Evolutionary conservation across 2,888 invertebrate species (phyloP).

Genomic region (Dasysyrphus tricinctus): DNA sequence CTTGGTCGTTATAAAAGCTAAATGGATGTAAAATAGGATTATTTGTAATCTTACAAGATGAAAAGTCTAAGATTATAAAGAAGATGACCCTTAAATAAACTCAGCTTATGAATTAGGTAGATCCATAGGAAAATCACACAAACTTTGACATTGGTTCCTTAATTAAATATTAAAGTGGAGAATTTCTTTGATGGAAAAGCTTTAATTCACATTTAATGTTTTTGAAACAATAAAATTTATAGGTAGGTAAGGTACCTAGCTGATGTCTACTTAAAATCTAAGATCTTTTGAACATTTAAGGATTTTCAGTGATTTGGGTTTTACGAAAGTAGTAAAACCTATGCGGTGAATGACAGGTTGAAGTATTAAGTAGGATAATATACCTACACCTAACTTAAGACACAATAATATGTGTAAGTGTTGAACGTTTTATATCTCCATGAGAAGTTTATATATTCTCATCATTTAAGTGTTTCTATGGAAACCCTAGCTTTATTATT

Average conservation of each 20-base stretch:
- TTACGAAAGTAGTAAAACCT: not conserved
- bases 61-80: constrained; percentile 37
- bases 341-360: constrained; percentile 7
- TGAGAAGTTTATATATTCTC: constrained; percentile 12
- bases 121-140: constrained; percentile 7
- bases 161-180: constrained; percentile 5
- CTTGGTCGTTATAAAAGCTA: constrained; percentile 32
- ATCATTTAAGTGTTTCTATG: constrained; percentile 6
- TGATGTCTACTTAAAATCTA: not conserved
- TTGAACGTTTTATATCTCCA: constrained; percentile 27
- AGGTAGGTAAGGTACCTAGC: too few relatives aligned
- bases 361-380: not conserved
- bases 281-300: constrained; percentile 1
- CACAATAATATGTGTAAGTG: not conserved
- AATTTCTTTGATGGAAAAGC: not conserved
- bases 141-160: not conserved
- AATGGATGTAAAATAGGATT: constrained; percentile 60
- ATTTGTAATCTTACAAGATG: constrained; percentile 39
- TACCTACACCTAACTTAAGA: not conserved
- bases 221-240: not conserved
- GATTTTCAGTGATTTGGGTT: constrained; percentile 11
- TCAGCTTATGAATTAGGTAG: constrained; percentile 35
- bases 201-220: constrained; percentile 4
- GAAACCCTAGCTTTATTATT: not conserved
- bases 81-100: constrained; percentile 28